Conservation (phyloP, 2,113 vertebrate genomes). For the Thomomys bottae region DNA sequence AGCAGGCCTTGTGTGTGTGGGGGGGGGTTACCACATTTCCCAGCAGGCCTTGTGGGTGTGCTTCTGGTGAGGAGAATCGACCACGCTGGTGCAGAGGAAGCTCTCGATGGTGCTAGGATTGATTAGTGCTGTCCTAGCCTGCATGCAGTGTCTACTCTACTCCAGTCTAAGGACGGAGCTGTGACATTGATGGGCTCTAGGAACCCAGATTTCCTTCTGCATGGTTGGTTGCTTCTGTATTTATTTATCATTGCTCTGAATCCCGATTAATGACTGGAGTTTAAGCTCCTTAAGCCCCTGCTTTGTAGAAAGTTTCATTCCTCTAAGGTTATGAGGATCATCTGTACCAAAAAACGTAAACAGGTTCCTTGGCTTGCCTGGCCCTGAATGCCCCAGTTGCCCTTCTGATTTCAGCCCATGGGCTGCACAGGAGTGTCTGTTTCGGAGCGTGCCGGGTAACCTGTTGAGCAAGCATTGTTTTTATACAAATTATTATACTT, state of each 20-base stretch:
- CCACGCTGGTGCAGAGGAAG: not conserved
- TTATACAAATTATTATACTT: not conserved
- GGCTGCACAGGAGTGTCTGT: slow-evolving; percentile 13
- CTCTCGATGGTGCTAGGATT: too few species aligned
- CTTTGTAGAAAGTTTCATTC: not conserved
- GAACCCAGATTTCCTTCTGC: not conserved
- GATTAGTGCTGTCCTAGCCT: not conserved
- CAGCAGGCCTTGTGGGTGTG: fast-evolving
- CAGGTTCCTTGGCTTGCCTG: not conserved
- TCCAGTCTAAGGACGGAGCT: not conserved
- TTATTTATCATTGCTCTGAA: not conserved
- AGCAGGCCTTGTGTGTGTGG: too few species aligned
- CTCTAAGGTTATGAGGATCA: not conserved
- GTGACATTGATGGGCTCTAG: not conserved
- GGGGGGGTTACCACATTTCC: too few species aligned
- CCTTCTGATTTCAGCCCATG: slow-evolving; percentile 62
- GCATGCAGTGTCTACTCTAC: too few species aligned
- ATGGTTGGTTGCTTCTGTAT: not conserved
- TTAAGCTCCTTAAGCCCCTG: not conserved
- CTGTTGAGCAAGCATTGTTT: slow-evolving; percentile 21
- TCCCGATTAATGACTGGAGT: too few species aligned
- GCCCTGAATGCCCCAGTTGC: not conserved
- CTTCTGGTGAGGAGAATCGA: not conserved
- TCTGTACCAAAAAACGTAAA: not conserved
- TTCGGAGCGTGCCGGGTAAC: not conserved